These are phyloP conservation scores for Drosophila stalkeri DNA, from an alignment of 2,888 invertebrate genomes.

Conservation along the genomic window DNA sequence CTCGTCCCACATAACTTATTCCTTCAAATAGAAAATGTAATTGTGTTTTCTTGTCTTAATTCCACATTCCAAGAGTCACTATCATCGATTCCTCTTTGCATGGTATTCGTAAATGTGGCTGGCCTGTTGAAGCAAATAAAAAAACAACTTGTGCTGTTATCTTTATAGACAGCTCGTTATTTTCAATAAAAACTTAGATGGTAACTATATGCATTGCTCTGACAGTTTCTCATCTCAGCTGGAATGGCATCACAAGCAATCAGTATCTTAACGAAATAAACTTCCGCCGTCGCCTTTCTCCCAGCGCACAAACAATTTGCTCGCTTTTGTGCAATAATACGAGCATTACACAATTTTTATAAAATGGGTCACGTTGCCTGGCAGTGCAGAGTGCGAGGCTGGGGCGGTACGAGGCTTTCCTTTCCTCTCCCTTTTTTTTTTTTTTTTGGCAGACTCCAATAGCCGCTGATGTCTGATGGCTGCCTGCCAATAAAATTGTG, in stretches of 20 bases:
- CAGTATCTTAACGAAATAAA: slow-evolving; percentile 49
- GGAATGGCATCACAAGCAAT: slow-evolving; percentile 41
- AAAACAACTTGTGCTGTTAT: slow-evolving; percentile 8
- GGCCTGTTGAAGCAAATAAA: not conserved
- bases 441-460: slow-evolving; percentile 39
- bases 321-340: slow-evolving; percentile 67
- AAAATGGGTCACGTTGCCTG: slow-evolving; percentile 75
- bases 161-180: slow-evolving; percentile 7
- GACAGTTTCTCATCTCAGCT: slow-evolving; percentile 1
- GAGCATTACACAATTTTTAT: slow-evolving; percentile 68
- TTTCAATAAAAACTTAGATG: slow-evolving; percentile 6
- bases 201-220: not conserved
- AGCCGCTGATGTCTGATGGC: slow-evolving; percentile 75
- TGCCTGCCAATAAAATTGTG: slow-evolving; percentile 74
- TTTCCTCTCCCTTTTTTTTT: not conserved
- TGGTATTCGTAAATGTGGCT: not conserved
- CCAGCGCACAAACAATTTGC: slow-evolving; percentile 37
- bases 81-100: not conserved
- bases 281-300: slow-evolving; percentile 6
- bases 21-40: not conserved
- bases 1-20: too few species aligned
- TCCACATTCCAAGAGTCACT: not conserved
- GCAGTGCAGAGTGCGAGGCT: not conserved
- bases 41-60: not conserved
- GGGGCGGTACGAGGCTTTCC: slow-evolving; percentile 2